Conservation (phyloP, 2,113 vertebrate genomes). For the Brienomyrus brachyistius region DNA sequence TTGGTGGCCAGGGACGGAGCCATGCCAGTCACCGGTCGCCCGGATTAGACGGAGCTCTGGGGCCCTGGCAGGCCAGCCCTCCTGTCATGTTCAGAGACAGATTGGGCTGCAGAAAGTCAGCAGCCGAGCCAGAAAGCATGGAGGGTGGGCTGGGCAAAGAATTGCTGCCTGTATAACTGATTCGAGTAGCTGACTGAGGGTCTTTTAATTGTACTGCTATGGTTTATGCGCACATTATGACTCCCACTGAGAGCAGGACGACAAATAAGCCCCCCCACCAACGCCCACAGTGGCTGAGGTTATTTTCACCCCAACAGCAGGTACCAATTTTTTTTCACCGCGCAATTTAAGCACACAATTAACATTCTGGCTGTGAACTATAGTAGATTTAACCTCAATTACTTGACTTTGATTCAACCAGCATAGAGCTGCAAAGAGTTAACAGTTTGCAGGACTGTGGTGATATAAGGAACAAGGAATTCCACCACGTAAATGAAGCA, state of each 20-base stretch:
- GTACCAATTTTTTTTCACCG: neutral
- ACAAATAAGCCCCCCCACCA: neutral
- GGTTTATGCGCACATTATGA: constrained; percentile 10
- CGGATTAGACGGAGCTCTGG: neutral
- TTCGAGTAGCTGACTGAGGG: neutral
- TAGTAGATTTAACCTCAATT: constrained; percentile 23
- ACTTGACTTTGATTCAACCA: constrained; percentile 12
- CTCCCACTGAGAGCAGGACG: neutral
- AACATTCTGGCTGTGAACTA: constrained; percentile 16
- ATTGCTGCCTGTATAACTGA: neutral
- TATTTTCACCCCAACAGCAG: neutral
- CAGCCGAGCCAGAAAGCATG: neutral
- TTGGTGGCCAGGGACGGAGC: neutral
- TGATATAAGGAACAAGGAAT: neutral
- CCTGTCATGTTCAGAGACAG: neutral
- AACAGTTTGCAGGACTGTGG: neutral
- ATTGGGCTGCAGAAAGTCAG: neutral
- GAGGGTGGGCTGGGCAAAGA: neutral
- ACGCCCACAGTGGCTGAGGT: neutral
- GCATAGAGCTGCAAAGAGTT: neutral
- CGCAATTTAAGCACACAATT: constrained; percentile 6
- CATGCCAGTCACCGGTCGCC: neutral
- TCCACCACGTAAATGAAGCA: neutral
- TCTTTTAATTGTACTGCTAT: constrained; percentile 16
- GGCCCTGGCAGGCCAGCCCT: neutral